phyloP scores from a whole-genome alignment of 2,797 vertebrate genomes.

The Rhodeus uyekii region DNA sequence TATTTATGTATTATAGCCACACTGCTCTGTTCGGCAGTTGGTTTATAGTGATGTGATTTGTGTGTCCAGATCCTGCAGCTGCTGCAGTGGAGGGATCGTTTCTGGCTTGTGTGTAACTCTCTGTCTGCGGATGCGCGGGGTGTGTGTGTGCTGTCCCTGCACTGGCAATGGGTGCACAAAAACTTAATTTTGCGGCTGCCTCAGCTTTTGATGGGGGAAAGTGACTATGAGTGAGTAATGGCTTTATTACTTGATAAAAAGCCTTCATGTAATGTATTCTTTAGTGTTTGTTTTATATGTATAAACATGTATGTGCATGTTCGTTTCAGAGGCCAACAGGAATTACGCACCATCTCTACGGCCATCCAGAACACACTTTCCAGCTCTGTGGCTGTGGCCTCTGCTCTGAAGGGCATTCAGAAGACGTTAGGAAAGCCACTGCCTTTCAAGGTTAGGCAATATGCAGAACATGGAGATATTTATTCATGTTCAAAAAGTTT shows the following conservation, averaged over 20 bases:
- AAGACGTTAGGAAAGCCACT: conserved; percentile 89
- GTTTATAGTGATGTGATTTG: not conserved
- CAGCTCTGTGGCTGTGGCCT: conserved; percentile 72
- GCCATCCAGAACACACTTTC: conserved; percentile 88
- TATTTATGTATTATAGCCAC: not conserved
- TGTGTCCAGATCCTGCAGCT: conserved; percentile 73
- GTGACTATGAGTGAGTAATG: conserved; percentile 80
- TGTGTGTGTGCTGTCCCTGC: conserved; percentile 87
- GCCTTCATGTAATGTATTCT: not conserved
- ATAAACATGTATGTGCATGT: not conserved
- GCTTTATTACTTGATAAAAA: not conserved
- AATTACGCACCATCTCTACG: conserved; percentile 84
- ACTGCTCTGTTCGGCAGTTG: not conserved
- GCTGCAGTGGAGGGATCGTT: conserved; percentile 87
- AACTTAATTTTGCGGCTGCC: conserved; percentile 84
- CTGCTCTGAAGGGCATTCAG: conserved; percentile 87
- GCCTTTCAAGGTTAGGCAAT: conserved; percentile 88
- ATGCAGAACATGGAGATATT: not conserved
- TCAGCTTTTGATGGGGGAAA: conserved; percentile 81
- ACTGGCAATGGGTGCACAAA: conserved; percentile 98
- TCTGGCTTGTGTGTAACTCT: conserved; percentile 85
- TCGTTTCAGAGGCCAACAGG: conserved; percentile 79
- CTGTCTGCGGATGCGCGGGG: conserved; percentile 82
- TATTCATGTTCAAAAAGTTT: no score
- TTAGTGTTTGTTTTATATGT: no score